These are phyloP conservation scores for Brachionus rotundiformis DNA, from an alignment of 1,140 invertebrate genomes.

Conservation along the genomic window DNA sequence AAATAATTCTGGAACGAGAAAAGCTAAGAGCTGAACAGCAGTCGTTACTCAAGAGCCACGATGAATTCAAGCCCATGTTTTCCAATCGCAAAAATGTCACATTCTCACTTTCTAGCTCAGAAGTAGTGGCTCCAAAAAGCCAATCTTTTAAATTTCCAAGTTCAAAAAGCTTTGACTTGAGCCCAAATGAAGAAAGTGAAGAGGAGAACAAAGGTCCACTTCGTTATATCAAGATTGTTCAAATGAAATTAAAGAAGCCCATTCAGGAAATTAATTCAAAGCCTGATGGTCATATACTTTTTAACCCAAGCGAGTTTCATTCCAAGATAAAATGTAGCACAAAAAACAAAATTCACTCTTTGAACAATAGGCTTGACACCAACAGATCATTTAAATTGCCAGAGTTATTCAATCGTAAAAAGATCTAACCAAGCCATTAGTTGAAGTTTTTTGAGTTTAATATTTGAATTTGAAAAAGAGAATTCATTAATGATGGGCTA, in stretches of 20 bases:
- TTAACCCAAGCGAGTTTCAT: neutral
- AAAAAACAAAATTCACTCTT: neutral
- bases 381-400: neutral
- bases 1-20: constrained; percentile 29
- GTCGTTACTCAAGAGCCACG: neutral
- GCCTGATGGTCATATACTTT: neutral
- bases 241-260: neutral
- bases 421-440: neutral
- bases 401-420: constrained; percentile 8
- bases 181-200: neutral
- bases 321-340: neutral
- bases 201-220: neutral
- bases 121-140: neutral
- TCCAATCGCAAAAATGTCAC: neutral
- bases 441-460: neutral
- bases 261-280: neutral
- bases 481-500: too few relatives aligned
- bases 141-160: neutral
- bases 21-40: neutral
- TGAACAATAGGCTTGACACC: neutral
- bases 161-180: neutral
- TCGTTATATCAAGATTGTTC: neutral
- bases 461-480: neutral
- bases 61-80: neutral
- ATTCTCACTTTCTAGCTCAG: neutral